Conservation (phyloP, 2,888 invertebrate genomes). For the Trissoscelio sp. region DNA sequence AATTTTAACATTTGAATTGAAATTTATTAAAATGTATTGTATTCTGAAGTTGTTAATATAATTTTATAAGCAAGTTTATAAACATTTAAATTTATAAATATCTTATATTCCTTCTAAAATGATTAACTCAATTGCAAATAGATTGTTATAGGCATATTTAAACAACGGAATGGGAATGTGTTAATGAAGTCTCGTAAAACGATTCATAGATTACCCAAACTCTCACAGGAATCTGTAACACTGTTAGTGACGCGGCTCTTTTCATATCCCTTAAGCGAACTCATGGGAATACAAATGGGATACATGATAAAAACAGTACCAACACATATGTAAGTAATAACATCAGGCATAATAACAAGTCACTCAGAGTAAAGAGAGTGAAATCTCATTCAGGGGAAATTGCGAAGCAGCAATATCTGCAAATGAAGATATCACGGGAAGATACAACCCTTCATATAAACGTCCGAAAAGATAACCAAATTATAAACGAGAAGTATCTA, state of each 20-base stretch:
- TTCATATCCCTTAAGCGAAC: slow-evolving; percentile 11
- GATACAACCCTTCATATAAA: slow-evolving; percentile 2
- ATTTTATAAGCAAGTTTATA: too few species aligned
- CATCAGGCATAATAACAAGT: slow-evolving; percentile 12
- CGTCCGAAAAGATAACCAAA: slow-evolving; percentile 3
- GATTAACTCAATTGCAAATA: too few species aligned
- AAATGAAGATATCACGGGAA: slow-evolving; percentile 10
- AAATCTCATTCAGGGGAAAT: slow-evolving; percentile 5
- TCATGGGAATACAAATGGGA: slow-evolving; percentile 26
- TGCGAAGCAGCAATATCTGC: slow-evolving; percentile 3
- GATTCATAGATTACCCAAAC: slow-evolving; percentile 11
- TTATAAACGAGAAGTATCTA: slow-evolving; percentile 4
- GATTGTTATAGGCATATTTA: too few species aligned
- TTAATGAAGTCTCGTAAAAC: slow-evolving; percentile 17
- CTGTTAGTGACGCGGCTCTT: slow-evolving; percentile 12
- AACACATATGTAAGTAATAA: slow-evolving; percentile 7
- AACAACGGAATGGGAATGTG: not conserved
- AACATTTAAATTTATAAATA: too few species aligned
- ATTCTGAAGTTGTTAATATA: too few species aligned
- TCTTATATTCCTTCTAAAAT: too few species aligned
- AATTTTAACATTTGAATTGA: too few species aligned
- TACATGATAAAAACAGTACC: slow-evolving; percentile 16
- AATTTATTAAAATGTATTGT: too few species aligned
- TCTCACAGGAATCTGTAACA: slow-evolving; percentile 17
- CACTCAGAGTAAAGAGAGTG: not conserved